Percentiles rank a stretch among this genome's conserved stretches.
Conservation (phyloP, 2,797 vertebrate genomes). For the Apodemus agrarius region DNA sequence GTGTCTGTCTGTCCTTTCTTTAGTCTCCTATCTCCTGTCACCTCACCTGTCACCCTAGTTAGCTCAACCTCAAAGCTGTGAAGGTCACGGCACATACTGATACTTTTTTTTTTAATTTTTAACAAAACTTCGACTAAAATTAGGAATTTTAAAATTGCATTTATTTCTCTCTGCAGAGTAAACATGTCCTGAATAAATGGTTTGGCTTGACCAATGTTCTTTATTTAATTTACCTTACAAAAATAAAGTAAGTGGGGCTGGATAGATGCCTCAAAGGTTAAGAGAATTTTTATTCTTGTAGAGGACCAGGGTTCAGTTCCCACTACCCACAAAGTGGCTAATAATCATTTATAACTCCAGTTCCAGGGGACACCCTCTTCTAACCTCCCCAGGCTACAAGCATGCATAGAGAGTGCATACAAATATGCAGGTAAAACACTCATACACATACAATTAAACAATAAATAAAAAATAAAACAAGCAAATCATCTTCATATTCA, state of each 20-base stretch:
- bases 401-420: not conserved
- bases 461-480: not conserved
- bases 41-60: not conserved
- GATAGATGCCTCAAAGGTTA: too few relatives aligned
- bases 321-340: not conserved
- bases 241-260: not conserved
- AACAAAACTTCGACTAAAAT: slow-evolving; percentile 29
- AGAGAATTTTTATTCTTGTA: not conserved
- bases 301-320: not conserved
- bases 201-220: not conserved
- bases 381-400: not conserved
- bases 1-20: not conserved
- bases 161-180: not conserved
- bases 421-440: not conserved
- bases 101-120: not conserved
- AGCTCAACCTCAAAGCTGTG: not conserved
- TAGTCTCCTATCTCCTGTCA: not conserved
- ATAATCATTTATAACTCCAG: not conserved
- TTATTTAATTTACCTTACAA: not conserved
- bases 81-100: not conserved
- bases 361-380: not conserved
- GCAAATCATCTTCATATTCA: not conserved
- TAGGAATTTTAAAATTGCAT: not conserved
- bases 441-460: not conserved
- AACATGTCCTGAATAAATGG: not conserved